Conservation (phyloP, 2,797 vertebrate species). For the Halcyon badia region DNA sequence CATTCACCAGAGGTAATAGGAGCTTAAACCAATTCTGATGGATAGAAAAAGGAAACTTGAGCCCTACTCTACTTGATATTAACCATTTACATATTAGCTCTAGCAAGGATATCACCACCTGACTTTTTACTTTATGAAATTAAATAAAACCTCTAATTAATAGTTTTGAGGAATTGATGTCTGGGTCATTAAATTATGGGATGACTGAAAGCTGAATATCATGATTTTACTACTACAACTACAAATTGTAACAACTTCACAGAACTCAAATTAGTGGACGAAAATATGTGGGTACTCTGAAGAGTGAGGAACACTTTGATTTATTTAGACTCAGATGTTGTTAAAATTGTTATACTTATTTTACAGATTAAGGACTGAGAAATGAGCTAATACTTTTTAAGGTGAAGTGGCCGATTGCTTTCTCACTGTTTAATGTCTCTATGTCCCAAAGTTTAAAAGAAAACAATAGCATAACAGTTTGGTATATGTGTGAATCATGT, state of each 20-base stretch:
- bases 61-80: neutral
- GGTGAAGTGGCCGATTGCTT: neutral
- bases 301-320: rapidly evolving
- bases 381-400: neutral
- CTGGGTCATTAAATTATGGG: neutral
- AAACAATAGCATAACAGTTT: neutral
- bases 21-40: neutral
- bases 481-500: neutral
- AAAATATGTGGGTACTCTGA: neutral
- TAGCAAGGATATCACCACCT: neutral
- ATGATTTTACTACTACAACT: neutral
- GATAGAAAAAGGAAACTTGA: neutral
- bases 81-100: neutral
- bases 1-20: neutral
- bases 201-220: neutral
- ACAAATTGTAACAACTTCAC: neutral
- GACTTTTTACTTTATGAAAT: neutral
- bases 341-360: neutral
- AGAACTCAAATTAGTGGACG: neutral
- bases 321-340: neutral
- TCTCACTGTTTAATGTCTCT: neutral
- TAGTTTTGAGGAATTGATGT: neutral
- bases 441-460: neutral
- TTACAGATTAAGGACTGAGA: neutral
- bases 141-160: neutral